These are phyloP conservation scores for Laticauda colubrina DNA, from an alignment of 2,113 vertebrate genomes.

Conservation along the genomic window DNA sequence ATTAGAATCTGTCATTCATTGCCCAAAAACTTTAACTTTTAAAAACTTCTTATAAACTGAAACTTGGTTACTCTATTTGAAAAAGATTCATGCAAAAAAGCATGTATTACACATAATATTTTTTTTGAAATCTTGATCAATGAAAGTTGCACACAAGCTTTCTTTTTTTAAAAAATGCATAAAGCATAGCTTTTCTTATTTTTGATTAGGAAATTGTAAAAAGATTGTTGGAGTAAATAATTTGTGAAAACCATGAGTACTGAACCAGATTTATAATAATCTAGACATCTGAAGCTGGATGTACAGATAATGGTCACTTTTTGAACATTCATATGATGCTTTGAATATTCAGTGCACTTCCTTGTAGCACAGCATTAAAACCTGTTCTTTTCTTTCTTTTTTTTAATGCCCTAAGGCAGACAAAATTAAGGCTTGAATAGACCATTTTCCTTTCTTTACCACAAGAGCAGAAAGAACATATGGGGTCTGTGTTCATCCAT, in stretches of 20 bases:
- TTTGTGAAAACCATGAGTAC: background rate
- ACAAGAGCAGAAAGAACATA: conserved; percentile 2
- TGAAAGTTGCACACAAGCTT: background rate
- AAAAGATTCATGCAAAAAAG: background rate
- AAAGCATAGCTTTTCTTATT: background rate
- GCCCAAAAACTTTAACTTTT: background rate
- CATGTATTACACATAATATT: background rate
- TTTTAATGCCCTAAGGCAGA: background rate
- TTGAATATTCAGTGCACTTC: conserved; percentile 17
- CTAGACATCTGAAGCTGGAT: background rate
- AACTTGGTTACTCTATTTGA: background rate
- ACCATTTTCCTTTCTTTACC: conserved; percentile 13
- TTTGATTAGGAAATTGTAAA: background rate
- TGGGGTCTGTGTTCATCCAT: conserved; percentile 2
- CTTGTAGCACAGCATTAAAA: background rate
- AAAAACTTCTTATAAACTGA: background rate
- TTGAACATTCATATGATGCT: background rate
- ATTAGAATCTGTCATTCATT: background rate
- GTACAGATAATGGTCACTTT: background rate
- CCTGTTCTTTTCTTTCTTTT: background rate
- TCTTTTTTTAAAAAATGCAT: background rate
- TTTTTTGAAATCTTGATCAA: background rate
- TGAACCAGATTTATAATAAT: background rate
- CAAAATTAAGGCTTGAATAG: conserved; percentile 6
- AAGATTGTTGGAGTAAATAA: background rate